phyloP scores from a whole-genome alignment of 1,140 invertebrate genomes.

The Pissodes strobi region DNA sequence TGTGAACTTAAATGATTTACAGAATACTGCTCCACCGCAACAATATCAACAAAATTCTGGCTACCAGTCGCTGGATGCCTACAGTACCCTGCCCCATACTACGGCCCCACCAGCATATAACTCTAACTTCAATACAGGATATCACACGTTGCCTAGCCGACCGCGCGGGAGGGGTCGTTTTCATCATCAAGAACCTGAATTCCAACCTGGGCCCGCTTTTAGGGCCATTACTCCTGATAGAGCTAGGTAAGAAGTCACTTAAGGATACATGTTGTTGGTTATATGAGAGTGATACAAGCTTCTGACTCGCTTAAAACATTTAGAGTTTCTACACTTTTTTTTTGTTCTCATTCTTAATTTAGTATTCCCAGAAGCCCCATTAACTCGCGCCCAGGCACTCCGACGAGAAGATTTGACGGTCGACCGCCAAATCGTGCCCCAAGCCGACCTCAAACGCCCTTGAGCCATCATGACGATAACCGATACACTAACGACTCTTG shows the following conservation, averaged over 20 bases:
- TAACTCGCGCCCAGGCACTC: constrained; percentile 59
- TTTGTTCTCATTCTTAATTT: constrained; percentile 1
- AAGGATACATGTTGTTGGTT: too few species aligned
- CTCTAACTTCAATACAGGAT: constrained; percentile 48
- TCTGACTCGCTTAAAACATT: too few species aligned
- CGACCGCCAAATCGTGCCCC: constrained; percentile 21
- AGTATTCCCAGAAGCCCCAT: constrained; percentile 38
- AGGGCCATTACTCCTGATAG: constrained; percentile 61
- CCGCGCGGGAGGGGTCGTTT: constrained; percentile 60
- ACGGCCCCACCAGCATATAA: constrained; percentile 1
- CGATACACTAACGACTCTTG: constrained; percentile 18
- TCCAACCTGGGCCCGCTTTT: constrained; percentile 39
- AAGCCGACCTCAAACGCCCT: constrained; percentile 39
- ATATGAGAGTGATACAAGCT: too few species aligned
- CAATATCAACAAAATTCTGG: constrained; percentile 32
- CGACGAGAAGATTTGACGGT: constrained; percentile 45
- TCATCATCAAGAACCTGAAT: constrained; percentile 54
- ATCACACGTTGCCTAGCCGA: constrained; percentile 59
- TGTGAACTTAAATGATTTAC: too few species aligned
- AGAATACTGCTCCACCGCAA: background rate
- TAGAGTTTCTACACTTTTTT: too few species aligned
- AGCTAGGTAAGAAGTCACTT: constrained; percentile 29
- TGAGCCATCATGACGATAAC: constrained; percentile 25
- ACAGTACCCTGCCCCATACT: constrained; percentile 31
- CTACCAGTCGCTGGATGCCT: constrained; percentile 35